Evolutionary conservation across 2,888 invertebrate species (phyloP), one percentile per base, ranked within the genome.

Genomic region (Metalampra italica): DNA sequence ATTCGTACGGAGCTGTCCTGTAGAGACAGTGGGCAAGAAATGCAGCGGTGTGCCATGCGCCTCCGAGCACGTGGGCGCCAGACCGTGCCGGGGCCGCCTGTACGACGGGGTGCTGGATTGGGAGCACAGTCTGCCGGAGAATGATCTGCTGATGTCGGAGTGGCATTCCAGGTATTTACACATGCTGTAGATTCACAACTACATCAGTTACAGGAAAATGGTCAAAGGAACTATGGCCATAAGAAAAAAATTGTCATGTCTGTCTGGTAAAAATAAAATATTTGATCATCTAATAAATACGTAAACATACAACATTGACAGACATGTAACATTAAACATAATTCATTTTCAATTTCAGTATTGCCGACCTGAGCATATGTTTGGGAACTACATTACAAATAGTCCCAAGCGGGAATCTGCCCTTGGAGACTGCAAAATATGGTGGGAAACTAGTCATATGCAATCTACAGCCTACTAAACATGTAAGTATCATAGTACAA

Each of bases 301-400:
- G n/a, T n/a, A n/a, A n/a, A n/a, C n/a, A n/a, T n/a, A n/a, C n/a
- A n/a, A n/a, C n/a, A n/a, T 22, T 22, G 5, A 22, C 22, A 22
- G 22, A 15, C 11, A 9, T 8, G 14, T 50, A n/a, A 29, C 14
- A 2, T 32, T 22, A 32, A 11, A 32, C 1, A 9, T 11, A 4
- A 32, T 9, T 22, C 1, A 15, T 40, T 37, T 37, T 37, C 2
- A 11, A 57, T 92, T 92, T 53, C 77, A 98, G 98, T 71, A 90
- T 96, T 69, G 96, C 98, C 50, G 98, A 99, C 85, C 79, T 99
- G 46, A 97, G 97, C 78, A 93, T 99, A 67, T 96, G 97, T 64
- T 89, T 99, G 55, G 99, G 99, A 32, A 98, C 98, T n/a, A 98
- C 98, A 5, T 88, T 99, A 46, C 99, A 99, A 92, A 99, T 99